Base-by-base conservation (phyloP, 2,888 invertebrate species). In the Bombylius discolor region DNA sequence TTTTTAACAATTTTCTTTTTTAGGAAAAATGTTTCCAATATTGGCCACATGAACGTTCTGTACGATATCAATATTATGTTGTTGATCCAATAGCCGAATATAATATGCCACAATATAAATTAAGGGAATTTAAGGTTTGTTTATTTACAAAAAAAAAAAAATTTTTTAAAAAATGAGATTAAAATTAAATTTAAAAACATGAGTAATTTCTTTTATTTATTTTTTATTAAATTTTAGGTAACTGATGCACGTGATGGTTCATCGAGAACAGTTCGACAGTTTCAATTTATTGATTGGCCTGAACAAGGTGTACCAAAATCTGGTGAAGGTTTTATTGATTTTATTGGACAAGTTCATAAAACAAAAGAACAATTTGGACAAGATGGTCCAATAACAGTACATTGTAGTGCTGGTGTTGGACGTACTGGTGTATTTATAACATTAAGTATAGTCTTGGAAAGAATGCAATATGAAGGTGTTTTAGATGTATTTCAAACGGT, bases 351-450 rank as follows among this genome's bases (percentile, higher is more conserved):
- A 74, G 97, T 99, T 51, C 99, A 99, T 78, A 98, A 98, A 77
- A 99, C 99, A 53, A 99, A 99, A 77, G 96, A 97, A 70, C 98
- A 99, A 74, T 99, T 99, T 73, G 99, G 99, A 7, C 97, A 97
- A 71, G 98, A 97, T 69, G 99, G 99, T 9, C 99, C 99, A 1
- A 99, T 99, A 61, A 94, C 97, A 51, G 98, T 98, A 34, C 97
- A 98, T 75, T 95, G 95, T 84, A 95, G 95, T 71, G 96, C 97
- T 64, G 99, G 99, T 49, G 98, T 98, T 56, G 99, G 99, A 1
- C 84, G 99, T 65, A 97, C 98, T 11, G 99, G 99, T 46, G 98
- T 98, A 59, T 99, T 99, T 76, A 95, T 99, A 66, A 91, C 97
- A 0, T 80, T 99, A 62, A 96, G 96, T 73, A 96, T 98, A 70